These are phyloP conservation scores for Semnopithecus entellus DNA, from an alignment of 2,113 vertebrate genomes.

Conservation along the genomic window DNA sequence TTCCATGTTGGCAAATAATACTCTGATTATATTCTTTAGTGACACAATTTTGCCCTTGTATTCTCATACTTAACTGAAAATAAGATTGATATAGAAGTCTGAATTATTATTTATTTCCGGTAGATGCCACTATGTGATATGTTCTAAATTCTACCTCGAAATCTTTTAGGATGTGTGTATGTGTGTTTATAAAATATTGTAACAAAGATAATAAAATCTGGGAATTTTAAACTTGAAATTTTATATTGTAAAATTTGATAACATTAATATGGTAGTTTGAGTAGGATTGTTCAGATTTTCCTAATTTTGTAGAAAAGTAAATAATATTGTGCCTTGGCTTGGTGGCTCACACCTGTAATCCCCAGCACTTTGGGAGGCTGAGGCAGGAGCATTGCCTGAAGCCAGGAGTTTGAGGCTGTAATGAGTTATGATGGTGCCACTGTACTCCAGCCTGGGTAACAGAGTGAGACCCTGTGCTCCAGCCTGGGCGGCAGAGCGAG, in stretches of 20 bases:
- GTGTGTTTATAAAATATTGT: slow-evolving; percentile 28
- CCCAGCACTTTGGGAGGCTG: no score
- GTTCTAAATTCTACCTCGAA: slow-evolving; percentile 28
- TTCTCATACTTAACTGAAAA: slow-evolving; percentile 29
- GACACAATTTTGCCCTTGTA: slow-evolving; percentile 25
- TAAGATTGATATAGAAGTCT: neutral
- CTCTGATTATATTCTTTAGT: neutral
- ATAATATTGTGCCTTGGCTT: slow-evolving; percentile 27
- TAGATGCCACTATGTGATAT: neutral
- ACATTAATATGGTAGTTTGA: neutral
- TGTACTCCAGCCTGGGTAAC: no score
- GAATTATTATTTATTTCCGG: neutral
- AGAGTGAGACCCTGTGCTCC: no score
- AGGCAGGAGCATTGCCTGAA: no score
- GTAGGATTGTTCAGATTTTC: slow-evolving; percentile 28
- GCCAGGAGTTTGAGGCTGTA: no score
- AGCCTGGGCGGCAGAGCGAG: no score
- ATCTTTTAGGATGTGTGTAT: neutral
- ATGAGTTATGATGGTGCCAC: no score
- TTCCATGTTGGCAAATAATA: slow-evolving; percentile 35
- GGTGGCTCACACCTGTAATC: no score
- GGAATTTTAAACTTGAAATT: slow-evolving; percentile 12
- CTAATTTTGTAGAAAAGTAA: slow-evolving; percentile 57
- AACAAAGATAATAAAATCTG: neutral
- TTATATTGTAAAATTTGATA: slow-evolving; percentile 45